Evolutionary conservation across 2,888 invertebrate species (phyloP), one percentile per base, ranked within the genome.

Genomic region (Chironomus riparius): DNA sequence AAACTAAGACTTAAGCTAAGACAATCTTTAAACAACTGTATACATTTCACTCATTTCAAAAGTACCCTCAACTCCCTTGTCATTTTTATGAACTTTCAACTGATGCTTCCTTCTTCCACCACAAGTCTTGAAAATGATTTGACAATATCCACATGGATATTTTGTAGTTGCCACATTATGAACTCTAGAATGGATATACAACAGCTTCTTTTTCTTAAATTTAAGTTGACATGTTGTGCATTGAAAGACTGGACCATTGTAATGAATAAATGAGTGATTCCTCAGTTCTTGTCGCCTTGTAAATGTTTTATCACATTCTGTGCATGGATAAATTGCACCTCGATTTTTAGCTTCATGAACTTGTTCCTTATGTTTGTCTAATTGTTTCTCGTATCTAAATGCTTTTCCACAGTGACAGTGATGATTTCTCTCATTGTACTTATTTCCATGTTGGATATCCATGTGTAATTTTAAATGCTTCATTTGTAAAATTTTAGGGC

Each of bases 371-470:
- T 74, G 74, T 12, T 74, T 74, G 0, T 65, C 47, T 21, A 74
- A 15, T 48, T 74, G 74, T 7, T 74, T 74, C 22, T 68, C 18
- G 38, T 74, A 74, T 2, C 74, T 65, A 74, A 74, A 74, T 22
- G 65, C 47, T 22, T 74, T 74, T 1, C 74, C 74, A 74, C 74
- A 74, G 4, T 74, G 21, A 47, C 74, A 74, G n/a, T 61, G 28
- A 15, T 13, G 15, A n/a, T 47, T 47, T 12, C 62, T 73, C 10
- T 65, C 65, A 5, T 68, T 65, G 24, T 74, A 74, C 1, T 48
- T 47, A 24, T 65, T 61, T 4, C 65, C 74, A 68, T 74, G 74
- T 38, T 68, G 13, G n/a, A 74, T 18, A 3, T 65, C 74, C 65
- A 74, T 74, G 48, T 74, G 74, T 2, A 74, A 21, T 13, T 74